Evolutionary conservation across 2,113 vertebrate species (phyloP).

Genomic region (Echinops telfairi): DNA sequence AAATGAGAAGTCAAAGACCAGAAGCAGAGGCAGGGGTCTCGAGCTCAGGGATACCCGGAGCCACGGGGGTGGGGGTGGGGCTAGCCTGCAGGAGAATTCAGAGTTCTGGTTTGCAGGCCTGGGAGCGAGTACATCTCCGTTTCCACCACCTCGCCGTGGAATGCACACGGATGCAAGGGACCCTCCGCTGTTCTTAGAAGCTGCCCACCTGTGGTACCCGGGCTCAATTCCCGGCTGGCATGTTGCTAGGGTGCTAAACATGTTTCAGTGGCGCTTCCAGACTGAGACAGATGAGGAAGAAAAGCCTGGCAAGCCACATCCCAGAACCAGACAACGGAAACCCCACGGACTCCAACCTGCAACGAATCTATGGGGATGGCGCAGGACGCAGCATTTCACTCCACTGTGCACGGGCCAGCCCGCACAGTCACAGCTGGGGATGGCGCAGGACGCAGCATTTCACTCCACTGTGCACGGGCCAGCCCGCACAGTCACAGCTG

Average conservation of each 20-base stretch:
- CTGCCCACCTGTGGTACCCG: no score
- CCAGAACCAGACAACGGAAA: background rate
- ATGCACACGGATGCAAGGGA: background rate
- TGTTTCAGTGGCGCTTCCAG: background rate
- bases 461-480: background rate
- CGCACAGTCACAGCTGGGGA: background rate
- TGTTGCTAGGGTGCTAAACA: background rate
- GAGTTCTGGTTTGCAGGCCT: background rate
- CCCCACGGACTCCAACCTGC: background rate
- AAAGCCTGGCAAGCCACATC: background rate
- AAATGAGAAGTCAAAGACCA: no score
- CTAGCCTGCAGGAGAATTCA: background rate
- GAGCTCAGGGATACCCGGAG: background rate
- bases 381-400: background rate
- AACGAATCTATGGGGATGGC: background rate
- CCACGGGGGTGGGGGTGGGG: background rate
- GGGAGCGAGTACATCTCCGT: background rate
- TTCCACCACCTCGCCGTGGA: background rate
- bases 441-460: background rate
- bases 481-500: no score
- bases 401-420: background rate
- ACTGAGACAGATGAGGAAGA: background rate
- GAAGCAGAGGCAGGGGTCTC: background rate
- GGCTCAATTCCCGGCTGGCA: background rate
- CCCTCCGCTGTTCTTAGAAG: background rate